These are phyloP conservation scores for Stomorhina lunata DNA, from an alignment of 2,888 invertebrate genomes.

Conservation along the genomic window DNA sequence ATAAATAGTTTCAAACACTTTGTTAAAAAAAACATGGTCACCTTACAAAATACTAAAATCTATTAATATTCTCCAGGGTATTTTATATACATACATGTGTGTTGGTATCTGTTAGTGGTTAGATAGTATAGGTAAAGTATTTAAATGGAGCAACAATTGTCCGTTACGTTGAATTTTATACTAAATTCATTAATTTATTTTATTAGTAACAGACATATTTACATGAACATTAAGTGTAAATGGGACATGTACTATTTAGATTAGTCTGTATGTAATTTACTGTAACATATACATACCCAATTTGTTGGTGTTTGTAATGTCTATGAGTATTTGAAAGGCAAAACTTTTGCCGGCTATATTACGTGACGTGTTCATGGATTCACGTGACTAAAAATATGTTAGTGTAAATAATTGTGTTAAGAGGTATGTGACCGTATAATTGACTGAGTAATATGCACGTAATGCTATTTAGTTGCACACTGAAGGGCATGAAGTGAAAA, in stretches of 20 bases:
- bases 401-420: neutral
- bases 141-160: conserved; percentile 38
- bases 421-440: neutral
- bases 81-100: no score
- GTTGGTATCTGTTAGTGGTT: no score
- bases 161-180: neutral
- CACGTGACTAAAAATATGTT: conserved; percentile 26
- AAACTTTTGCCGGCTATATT: neutral
- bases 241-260: no score
- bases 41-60: conserved; percentile 6
- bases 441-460: conserved; percentile 9
- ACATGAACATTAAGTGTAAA: neutral
- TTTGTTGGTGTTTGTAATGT: neutral
- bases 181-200: neutral
- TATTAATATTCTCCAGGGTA: neutral
- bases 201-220: neutral
- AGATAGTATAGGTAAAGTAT: neutral
- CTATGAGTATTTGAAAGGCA: neutral
- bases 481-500: neutral
- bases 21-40: conserved; percentile 5
- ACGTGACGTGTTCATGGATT: conserved; percentile 23
- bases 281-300: neutral
- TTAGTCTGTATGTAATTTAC: neutral
- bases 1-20: neutral
- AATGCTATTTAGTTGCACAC: neutral